Evolutionary conservation across 2,797 vertebrate species (phyloP).

Genomic region (Hypotaenidia okinawae): DNA sequence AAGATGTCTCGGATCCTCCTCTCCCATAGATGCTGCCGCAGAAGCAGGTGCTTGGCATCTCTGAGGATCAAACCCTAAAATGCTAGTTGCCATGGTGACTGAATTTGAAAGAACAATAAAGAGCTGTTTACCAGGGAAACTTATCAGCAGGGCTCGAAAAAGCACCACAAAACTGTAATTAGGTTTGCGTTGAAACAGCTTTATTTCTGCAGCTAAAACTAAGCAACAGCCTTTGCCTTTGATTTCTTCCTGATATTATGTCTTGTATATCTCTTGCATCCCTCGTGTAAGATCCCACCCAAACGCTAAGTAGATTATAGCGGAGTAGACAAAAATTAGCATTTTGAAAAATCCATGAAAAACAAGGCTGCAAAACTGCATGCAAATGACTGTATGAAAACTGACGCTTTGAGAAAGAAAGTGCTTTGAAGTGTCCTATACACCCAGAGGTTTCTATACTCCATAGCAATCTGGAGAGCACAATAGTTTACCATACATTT

Average conservation of each 20-base stretch:
- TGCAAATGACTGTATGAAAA: background rate
- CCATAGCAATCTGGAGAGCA: background rate
- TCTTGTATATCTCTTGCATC: background rate
- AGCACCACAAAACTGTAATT: constrained; percentile 75
- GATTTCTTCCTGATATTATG: constrained; percentile 50
- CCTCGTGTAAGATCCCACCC: constrained; percentile 8
- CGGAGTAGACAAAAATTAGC: constrained; percentile 39
- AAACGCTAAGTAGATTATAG: constrained; percentile 29
- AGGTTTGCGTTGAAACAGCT: constrained; percentile 58
- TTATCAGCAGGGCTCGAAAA: constrained; percentile 73
- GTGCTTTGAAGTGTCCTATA: background rate
- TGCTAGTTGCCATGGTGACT: constrained; percentile 75
- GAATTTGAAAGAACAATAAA: constrained; percentile 80
- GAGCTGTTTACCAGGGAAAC: constrained; percentile 77
- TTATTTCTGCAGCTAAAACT: constrained; percentile 56
- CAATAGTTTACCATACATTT: background rate
- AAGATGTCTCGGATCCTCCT: background rate
- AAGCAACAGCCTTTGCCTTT: constrained; percentile 40
- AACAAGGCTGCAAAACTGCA: constrained; percentile 21
- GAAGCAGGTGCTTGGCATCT: constrained; percentile 66
- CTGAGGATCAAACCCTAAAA: constrained; percentile 68
- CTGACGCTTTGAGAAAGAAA: background rate
- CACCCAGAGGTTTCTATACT: constrained; percentile 3
- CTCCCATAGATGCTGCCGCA: background rate
- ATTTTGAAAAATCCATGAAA: constrained; percentile 53